Evolutionary conservation across 2,797 vertebrate genomes (phyloP).

Genomic region (Gymnoscopelus microlampas): DNA sequence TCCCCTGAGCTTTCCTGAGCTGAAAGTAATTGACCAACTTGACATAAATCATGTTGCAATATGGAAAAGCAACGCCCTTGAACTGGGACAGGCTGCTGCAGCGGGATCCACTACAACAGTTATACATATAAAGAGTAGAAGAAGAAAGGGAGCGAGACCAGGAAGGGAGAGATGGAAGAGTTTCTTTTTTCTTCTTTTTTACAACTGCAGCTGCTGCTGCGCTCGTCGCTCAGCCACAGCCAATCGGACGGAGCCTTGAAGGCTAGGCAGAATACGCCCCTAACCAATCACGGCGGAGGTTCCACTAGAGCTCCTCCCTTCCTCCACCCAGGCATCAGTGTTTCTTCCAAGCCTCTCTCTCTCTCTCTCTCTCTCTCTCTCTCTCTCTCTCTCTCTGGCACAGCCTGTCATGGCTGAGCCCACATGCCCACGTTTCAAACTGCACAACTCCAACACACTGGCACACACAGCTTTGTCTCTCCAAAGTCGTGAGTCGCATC

Average conservation of each 20-base stretch:
- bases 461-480: slow-evolving; percentile 30
- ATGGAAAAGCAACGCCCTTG: slow-evolving; percentile 64
- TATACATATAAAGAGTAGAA: slow-evolving; percentile 54
- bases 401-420: slow-evolving; percentile 71
- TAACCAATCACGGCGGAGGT: slow-evolving; percentile 74
- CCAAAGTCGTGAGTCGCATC: slow-evolving; percentile 17
- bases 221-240: slow-evolving; percentile 70
- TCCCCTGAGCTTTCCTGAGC: slow-evolving; percentile 57
- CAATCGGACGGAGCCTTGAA: slow-evolving; percentile 79
- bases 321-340: slow-evolving; percentile 59
- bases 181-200: slow-evolving; percentile 63
- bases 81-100: slow-evolving; percentile 53
- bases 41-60: slow-evolving; percentile 55
- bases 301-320: slow-evolving; percentile 70
- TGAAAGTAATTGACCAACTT: slow-evolving; percentile 67
- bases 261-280: slow-evolving; percentile 54
- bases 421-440: slow-evolving; percentile 74
- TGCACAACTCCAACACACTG: slow-evolving; percentile 37
- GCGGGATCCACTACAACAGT: slow-evolving; percentile 50
- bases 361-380: neutral
- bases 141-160: slow-evolving; percentile 26
- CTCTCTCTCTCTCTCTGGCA: slow-evolving; percentile 53
- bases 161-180: slow-evolving; percentile 50
- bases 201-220: slow-evolving; percentile 79
- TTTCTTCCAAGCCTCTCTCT: slow-evolving; percentile 46